Percentiles rank a stretch among this genome's conserved stretches.
Evolutionary conservation across 2,113 vertebrate species (phyloP).

Genomic region (Ameiurus melas): DNA sequence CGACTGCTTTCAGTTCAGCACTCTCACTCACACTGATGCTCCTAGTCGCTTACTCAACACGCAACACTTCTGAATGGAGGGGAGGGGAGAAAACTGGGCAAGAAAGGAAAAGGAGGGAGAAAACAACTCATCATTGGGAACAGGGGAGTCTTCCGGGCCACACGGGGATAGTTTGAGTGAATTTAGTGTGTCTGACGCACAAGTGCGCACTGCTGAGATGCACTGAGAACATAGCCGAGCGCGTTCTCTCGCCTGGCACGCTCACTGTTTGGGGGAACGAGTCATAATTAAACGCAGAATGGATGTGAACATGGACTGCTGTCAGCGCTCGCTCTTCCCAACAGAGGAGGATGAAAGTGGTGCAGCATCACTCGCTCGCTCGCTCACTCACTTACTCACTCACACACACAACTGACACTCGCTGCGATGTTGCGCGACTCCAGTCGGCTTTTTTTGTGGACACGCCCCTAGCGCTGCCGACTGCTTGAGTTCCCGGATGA

Average conservation of each 20-base stretch:
- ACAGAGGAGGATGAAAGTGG: slow-evolving; percentile 72
- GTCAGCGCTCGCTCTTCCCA: slow-evolving; percentile 63
- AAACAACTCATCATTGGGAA: slow-evolving; percentile 44
- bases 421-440: slow-evolving; percentile 71
- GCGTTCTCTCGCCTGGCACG: slow-evolving; percentile 19
- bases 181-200: slow-evolving; percentile 37
- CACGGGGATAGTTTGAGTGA: slow-evolving; percentile 22
- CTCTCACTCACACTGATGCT: slow-evolving; percentile 64
- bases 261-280: slow-evolving; percentile 32
- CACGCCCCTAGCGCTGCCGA: slow-evolving; percentile 69
- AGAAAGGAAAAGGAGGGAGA: slow-evolving; percentile 4
- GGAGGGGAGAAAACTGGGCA: background rate
- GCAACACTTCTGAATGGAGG: slow-evolving; percentile 57
- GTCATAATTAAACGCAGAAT: slow-evolving; percentile 37
- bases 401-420: slow-evolving; percentile 65
- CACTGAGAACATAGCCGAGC: slow-evolving; percentile 28
- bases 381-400: background rate
- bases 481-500: slow-evolving; percentile 69
- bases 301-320: slow-evolving; percentile 59
- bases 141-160: slow-evolving; percentile 29
- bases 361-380: slow-evolving; percentile 74
- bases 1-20: slow-evolving; percentile 62
- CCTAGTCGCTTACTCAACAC: slow-evolving; percentile 64
- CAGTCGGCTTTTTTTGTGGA: slow-evolving; percentile 47
- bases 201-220: slow-evolving; percentile 12